A percentile compares a stretch with the other conserved stretches of the same genome.
Conservation (phyloP, 1,140 invertebrate genomes). For the Epicauta chinensis region DNA sequence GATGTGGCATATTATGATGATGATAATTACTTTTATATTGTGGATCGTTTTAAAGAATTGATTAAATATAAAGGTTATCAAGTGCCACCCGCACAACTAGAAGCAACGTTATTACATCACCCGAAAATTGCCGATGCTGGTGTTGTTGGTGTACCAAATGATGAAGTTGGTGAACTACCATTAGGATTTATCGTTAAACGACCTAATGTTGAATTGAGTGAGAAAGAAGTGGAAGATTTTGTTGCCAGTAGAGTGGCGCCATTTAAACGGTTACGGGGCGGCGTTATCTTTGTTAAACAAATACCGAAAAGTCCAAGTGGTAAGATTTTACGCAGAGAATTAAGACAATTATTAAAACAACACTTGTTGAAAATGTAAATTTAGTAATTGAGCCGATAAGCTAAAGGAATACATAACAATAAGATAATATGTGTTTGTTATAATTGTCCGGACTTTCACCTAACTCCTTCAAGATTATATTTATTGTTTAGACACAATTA, state of each 20-base stretch:
- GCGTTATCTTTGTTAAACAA: slow-evolving; percentile 57
- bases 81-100: slow-evolving; percentile 68
- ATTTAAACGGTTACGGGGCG: slow-evolving; percentile 61
- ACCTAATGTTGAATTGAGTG: slow-evolving; percentile 41
- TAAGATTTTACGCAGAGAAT: slow-evolving; percentile 60
- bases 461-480: no score
- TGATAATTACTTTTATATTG: slow-evolving; percentile 62
- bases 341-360: slow-evolving; percentile 29
- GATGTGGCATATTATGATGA: slow-evolving; percentile 69
- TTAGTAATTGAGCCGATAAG: no score
- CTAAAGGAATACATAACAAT: no score
- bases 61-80: slow-evolving; percentile 78
- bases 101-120: slow-evolving; percentile 61
- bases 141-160: slow-evolving; percentile 65
- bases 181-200: slow-evolving; percentile 60
- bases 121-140: slow-evolving; percentile 60
- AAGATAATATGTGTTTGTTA: no score
- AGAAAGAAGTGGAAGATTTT: slow-evolving; percentile 46
- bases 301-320: slow-evolving; percentile 70
- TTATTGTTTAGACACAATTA: no score
- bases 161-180: slow-evolving; percentile 60
- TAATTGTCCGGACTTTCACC: no score
- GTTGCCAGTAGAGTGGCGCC: slow-evolving; percentile 54
- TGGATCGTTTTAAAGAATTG: slow-evolving; percentile 72
- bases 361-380: neutral